Evolutionary conservation across 2,888 invertebrate species (phyloP), one percentile per base, ranked within the genome.

Genomic region (Boloria selene): DNA sequence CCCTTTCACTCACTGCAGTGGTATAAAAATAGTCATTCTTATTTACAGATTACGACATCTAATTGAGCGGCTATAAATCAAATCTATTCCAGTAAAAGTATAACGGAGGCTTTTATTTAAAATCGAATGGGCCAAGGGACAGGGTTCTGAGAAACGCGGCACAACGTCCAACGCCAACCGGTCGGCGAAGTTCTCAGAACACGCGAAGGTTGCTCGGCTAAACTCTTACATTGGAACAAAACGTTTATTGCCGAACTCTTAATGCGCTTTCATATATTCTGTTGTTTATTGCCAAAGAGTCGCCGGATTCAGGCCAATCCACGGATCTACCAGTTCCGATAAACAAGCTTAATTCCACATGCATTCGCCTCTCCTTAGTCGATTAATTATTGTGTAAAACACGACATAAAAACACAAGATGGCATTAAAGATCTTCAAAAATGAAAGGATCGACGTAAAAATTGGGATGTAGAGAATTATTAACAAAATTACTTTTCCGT

Each of bases 51-150:
- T 84, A 85, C 85, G 84, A 85, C 81, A 72, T 78, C 79, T 84
- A 85, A 87, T 85, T 84, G 81, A 81, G 78, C 77, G 77, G 70
- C 79, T 79, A 84, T 86, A 85, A 87, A 86, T 86, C 80, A 74
- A 79, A 73, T 58, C 56, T 62, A 56, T 56, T 38, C 52, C 47
- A 51, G 75, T 77, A 74, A 72, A 79, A 61, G 56, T 81, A 76
- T 85, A 88, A 87, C 84, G 85, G 86, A 85, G 83, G 84, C 75
- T 76, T 86, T 88, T 88, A 87, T 88, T 87, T 89, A 73, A 88
- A 88, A 88, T 87, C 81, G 84, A 87, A 87, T 81, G 83, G 79
- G 78, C 81, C 73, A 74, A 78, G 78, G 81, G 77, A 81, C 81
- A 81, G 72, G 75, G 77, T 87, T 87, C 87, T 77, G 76, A 82